These are phyloP conservation scores for Malurus alboscapulatus DNA, from an alignment of 2,113 vertebrate genomes.

Conservation along the genomic window DNA sequence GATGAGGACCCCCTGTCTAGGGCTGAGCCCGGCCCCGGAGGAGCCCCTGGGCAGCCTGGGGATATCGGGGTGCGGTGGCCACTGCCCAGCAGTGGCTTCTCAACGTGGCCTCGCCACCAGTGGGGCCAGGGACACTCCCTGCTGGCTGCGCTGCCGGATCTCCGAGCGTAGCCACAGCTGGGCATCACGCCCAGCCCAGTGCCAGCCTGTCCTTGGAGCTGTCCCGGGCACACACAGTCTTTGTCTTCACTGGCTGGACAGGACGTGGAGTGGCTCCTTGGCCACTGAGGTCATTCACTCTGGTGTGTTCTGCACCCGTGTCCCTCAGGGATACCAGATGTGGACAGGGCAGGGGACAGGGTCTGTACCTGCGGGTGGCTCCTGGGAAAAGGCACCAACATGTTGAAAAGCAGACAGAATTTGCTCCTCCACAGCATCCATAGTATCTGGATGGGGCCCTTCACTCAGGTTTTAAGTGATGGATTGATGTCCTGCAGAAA, in stretches of 20 bases:
- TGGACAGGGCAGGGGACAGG: background rate
- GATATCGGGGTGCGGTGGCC: rapidly evolving
- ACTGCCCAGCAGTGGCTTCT: background rate
- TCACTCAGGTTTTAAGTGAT: background rate
- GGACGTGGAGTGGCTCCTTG: rapidly evolving
- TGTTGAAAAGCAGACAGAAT: background rate
- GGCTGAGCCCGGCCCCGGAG: background rate
- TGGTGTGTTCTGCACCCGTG: background rate
- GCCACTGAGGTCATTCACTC: rapidly evolving
- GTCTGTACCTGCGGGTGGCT: rapidly evolving
- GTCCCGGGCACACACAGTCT: rapidly evolving
- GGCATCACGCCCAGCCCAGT: rapidly evolving
- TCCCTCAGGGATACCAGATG: background rate
- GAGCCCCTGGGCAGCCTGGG: background rate
- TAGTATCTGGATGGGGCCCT: too few species aligned
- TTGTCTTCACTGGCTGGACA: background rate
- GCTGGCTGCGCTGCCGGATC: background rate
- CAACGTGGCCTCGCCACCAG: too few species aligned
- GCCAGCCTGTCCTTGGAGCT: background rate
- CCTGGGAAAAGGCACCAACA: background rate
- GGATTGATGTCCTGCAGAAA: background rate
- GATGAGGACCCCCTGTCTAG: rapidly evolving
- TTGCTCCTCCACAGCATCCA: background rate
- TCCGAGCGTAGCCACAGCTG: rapidly evolving
- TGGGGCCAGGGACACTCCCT: rapidly evolving